Evolutionary conservation across 2,113 vertebrate species (phyloP), one percentile per base, ranked within the genome.

Genomic region (Prolemur simus): DNA sequence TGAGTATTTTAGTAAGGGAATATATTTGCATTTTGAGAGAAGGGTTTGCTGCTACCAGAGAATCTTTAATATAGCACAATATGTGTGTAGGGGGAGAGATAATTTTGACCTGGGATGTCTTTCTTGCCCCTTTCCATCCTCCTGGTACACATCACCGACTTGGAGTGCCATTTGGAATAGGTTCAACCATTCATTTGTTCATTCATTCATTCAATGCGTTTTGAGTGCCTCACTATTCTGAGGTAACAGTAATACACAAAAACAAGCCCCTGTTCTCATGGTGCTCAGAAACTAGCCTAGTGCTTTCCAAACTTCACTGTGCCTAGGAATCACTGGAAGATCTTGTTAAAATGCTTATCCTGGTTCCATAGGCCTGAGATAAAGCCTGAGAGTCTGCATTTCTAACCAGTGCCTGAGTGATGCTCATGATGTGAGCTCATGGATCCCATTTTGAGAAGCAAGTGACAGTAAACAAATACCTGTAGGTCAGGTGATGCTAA

Each of bases 21-120:
- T 78, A 18, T 92, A 87, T 85, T 58, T 82, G 58, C 74, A 77
- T 94, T 86, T 92, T 71, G 58, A 69, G 92, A 69, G 88, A 87
- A 60, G 63, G n/a, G 27, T 29, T 63, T 29, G 60, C 60, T 42
- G 42, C 63, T 34, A 34, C 7, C 7, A 49, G 47, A n/a, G 34
- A 64, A 27, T 76, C 54, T 89, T 45, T 71, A 81, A 69, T 17
- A 66, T 91, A 91, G 52, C 20, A 56, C 56, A 27, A 3, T 58
- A 15, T 54, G 8, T 47, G 32, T 54, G 25, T 8, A 12, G 25
- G 2, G 21, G 27, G 37, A 64, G 23, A 74, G 87, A 27, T 56
- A 64, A 27, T 81, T 91, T 91, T 95, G 66, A 71, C 34, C 45
- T 68, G 2, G 1, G 20, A 4, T 49, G 37, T 52, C 78, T 49